Conservation (phyloP, 2,888 invertebrate genomes). For the Lasioglossum morio region DNA sequence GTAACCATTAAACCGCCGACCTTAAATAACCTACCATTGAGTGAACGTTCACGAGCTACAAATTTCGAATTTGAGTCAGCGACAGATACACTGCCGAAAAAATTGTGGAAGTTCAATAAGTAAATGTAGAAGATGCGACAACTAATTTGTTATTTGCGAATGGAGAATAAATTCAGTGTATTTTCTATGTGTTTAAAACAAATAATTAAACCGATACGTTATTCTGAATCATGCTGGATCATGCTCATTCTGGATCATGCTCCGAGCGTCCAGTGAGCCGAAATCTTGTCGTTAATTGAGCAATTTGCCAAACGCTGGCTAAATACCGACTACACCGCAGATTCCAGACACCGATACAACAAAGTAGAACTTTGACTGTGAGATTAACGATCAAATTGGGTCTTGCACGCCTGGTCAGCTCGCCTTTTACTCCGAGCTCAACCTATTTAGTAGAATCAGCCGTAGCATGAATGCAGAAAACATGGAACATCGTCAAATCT, state of each 20-base stretch:
- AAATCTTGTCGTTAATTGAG: not conserved
- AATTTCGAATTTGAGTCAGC: constrained; percentile 52
- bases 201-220: not conserved
- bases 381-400: not conserved
- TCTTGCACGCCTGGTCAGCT: not conserved
- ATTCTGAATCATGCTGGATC: not conserved
- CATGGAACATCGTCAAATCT: not conserved
- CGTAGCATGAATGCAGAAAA: not conserved
- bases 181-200: not conserved
- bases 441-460: not conserved
- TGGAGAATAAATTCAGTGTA: no score
- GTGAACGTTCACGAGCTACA: constrained; percentile 29
- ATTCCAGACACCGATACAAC: not conserved
- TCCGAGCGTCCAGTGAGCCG: not conserved
- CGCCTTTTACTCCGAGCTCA: not conserved
- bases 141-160: no score
- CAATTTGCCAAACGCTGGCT: not conserved
- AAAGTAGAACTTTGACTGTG: not conserved
- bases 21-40: constrained; percentile 54
- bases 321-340: not conserved
- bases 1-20: constrained; percentile 43
- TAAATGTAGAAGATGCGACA: no score
- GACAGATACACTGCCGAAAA: not conserved
- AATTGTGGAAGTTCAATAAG: no score
- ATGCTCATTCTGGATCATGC: not conserved